Evolutionary conservation across 2,113 vertebrate species (phyloP), one percentile per base, ranked within the genome.

Genomic region (Henicopernis longicauda): DNA sequence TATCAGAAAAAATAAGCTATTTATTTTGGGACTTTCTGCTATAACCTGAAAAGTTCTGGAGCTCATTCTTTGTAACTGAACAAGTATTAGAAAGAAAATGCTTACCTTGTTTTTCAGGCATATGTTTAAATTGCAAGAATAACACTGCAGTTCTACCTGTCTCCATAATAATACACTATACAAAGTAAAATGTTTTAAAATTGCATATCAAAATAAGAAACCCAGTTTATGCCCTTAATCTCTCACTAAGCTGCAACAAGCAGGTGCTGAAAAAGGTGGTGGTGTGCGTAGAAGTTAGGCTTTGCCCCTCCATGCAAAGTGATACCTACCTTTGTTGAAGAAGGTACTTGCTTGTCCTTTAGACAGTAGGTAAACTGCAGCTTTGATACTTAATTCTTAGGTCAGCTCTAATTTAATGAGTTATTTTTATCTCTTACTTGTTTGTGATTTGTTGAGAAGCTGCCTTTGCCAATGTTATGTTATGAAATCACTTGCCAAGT

Each of bases 391-490:
- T 91, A 89, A 65, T 79, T 94, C 89, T 82, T 77, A 86, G 59
- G 61, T 83, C 85, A 92, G 29, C 16, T 90, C 50, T 70, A 57
- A 81, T 93, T 82, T 59, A 81, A 45, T 36, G 88, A 70, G 55
- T 66, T 63, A 73, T 62, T 97, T 95, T 94, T 94, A 23, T 88
- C n/a, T 90, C 50, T 90, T 67, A 36, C 26, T 84, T 82, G 58
- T 87, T 91, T 80, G 50, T 86, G 47, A 52, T 92, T 86, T 86
- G 59, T 45, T 82, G 63, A 91, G 72, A 82, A 86, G 54, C 71
- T 92, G 58, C 50, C 50, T 65, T 67, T 90, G 67, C n/a, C 29
- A 58, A 11, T 82, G 23, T 81, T 90, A 27, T 34, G 71, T 69
- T 89, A 71, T 7, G 63, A 78, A 93, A 89, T 86, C 23, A 13